These are phyloP conservation scores for Petrocephalus schoutedeni DNA, from an alignment of 2,797 vertebrate species.

Conservation along the genomic window DNA sequence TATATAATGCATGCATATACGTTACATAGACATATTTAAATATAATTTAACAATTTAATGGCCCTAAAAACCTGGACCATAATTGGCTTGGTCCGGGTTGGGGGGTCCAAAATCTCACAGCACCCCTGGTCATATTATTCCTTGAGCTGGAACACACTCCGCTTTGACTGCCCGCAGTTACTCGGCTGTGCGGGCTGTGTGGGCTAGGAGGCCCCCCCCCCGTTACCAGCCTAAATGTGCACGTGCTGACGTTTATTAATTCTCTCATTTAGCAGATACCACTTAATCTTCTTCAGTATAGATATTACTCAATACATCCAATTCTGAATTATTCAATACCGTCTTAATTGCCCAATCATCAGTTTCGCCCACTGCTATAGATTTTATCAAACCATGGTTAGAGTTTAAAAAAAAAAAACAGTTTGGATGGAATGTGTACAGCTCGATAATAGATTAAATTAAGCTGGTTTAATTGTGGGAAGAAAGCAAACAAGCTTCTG, in stretches of 20 bases:
- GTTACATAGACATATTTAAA: not conserved
- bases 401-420: not conserved
- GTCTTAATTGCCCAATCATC: not conserved
- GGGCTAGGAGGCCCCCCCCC: not conserved
- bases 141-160: not conserved
- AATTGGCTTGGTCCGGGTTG: not conserved
- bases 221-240: not conserved
- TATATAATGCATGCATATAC: not conserved
- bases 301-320: constrained; percentile 5
- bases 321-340: constrained; percentile 1
- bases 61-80: not conserved
- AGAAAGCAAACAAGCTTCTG: not conserved
- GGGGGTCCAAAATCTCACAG: not conserved
- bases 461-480: not conserved
- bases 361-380: not conserved
- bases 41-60: not conserved
- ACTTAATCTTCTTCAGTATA: not conserved
- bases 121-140: not conserved
- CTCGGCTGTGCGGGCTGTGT: not conserved
- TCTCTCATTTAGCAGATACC: not conserved
- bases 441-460: not conserved
- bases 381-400: not conserved
- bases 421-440: not conserved
- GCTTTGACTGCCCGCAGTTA: not conserved
- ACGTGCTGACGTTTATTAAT: not conserved